Evolutionary conservation across 2,888 invertebrate genomes (phyloP).

Genomic region (Noctua comes): DNA sequence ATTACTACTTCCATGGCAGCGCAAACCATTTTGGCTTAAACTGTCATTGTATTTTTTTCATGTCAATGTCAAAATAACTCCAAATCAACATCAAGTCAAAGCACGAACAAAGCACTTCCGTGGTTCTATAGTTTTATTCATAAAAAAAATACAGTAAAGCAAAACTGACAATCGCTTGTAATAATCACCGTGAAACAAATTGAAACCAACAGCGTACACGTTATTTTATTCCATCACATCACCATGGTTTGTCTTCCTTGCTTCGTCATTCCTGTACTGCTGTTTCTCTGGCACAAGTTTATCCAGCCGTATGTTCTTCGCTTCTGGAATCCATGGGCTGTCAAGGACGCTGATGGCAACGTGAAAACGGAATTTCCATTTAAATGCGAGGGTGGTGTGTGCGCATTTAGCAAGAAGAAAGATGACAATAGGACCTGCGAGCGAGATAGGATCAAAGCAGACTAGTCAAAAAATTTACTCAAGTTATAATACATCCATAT

Average conservation of each 20-base stretch:
- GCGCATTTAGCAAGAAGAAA: conserved; percentile 80
- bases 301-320: conserved; percentile 95
- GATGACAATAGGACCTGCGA: conserved; percentile 56
- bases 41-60: not conserved
- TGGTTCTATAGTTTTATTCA: not conserved
- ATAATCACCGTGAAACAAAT: not conserved
- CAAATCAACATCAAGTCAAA: not conserved
- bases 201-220: not conserved
- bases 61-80: conserved; percentile 12
- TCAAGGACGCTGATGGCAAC: conserved; percentile 91
- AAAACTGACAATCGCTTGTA: conserved; percentile 5
- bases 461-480: conserved; percentile 60
- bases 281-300: conserved; percentile 96
- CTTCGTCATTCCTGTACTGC: conserved; percentile 94
- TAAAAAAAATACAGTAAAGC: conserved; percentile 2
- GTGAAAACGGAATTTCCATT: conserved; percentile 91
- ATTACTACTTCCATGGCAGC: conserved; percentile 2
- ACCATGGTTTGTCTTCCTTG: conserved; percentile 96
- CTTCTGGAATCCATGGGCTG: conserved; percentile 95
- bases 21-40: not conserved
- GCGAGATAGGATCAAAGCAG: conserved; percentile 72
- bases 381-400: conserved; percentile 90
- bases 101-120: not conserved
- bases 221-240: conserved; percentile 60
- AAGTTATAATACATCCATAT: not conserved